phyloP scores from a whole-genome alignment of 2,888 invertebrate species.

The Melanchra persicariae region DNA sequence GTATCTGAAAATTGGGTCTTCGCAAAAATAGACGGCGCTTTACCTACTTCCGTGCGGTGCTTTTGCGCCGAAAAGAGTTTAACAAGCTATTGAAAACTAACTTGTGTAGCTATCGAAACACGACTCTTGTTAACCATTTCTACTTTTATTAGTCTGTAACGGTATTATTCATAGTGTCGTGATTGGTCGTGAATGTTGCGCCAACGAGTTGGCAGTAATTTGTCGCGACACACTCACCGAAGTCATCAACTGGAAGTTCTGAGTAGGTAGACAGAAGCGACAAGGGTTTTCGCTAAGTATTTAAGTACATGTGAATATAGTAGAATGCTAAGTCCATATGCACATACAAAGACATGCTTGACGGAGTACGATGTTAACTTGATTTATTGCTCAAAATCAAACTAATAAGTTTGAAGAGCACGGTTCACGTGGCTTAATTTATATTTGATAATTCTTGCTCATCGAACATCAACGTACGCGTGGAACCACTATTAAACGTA shows the following conservation, averaged over 20 bases:
- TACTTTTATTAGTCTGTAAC: not conserved
- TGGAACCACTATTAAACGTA: too few species aligned
- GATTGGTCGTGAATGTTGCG: constrained; percentile 2
- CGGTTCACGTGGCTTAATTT: too few species aligned
- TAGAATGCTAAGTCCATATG: too few species aligned
- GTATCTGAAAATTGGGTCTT: constrained; percentile 28
- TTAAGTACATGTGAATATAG: too few species aligned
- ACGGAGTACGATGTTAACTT: too few species aligned
- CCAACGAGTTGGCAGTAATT: not conserved
- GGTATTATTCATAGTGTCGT: not conserved
- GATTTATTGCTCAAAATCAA: too few species aligned
- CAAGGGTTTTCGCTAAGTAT: not conserved
- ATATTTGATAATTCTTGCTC: too few species aligned
- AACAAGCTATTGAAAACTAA: not conserved
- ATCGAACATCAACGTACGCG: too few species aligned
- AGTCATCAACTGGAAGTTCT: not conserved
- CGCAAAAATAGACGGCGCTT: constrained; percentile 21
- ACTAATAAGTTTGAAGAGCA: too few species aligned
- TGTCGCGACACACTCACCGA: too few species aligned
- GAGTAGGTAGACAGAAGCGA: not conserved
- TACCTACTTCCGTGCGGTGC: not conserved
- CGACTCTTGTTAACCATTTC: not conserved
- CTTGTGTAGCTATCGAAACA: not conserved
- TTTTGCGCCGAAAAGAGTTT: not conserved
- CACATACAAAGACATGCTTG: too few species aligned